These are phyloP conservation scores for Serilophus lunatus DNA, from an alignment of 2,113 vertebrate genomes.

Conservation along the genomic window DNA sequence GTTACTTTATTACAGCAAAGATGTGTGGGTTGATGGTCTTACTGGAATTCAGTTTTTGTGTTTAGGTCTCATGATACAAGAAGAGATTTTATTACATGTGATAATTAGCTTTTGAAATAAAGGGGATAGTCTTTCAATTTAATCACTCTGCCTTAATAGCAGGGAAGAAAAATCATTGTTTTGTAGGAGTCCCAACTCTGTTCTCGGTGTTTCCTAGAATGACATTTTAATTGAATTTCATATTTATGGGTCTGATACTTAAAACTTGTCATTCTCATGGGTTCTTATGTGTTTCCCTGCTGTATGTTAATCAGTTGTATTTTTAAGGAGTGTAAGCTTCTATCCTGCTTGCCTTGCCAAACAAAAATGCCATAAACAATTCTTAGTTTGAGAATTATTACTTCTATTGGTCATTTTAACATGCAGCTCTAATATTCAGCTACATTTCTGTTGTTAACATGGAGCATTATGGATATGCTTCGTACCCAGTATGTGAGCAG, in stretches of 20 bases:
- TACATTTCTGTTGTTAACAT: background rate
- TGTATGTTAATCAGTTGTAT: background rate
- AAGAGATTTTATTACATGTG: background rate
- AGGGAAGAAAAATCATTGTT: background rate
- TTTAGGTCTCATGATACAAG: background rate
- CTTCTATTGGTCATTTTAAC: background rate
- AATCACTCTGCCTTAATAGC: background rate
- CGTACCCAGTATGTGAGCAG: background rate
- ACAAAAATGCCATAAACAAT: background rate
- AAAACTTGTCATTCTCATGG: background rate
- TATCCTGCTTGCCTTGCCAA: background rate
- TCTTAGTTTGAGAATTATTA: background rate
- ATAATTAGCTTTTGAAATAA: conserved; percentile 32
- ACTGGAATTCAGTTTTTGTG: background rate
- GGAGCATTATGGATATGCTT: background rate
- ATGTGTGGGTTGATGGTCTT: background rate
- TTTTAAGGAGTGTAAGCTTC: background rate
- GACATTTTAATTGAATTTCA: background rate
- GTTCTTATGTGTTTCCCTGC: background rate
- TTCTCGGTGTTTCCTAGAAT: background rate
- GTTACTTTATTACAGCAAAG: background rate
- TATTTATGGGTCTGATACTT: background rate
- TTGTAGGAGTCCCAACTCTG: background rate
- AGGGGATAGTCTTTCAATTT: conserved; percentile 17
- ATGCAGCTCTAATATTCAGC: background rate